Base-by-base conservation (phyloP, 2,888 invertebrate species). In the Corythucha ciliata region DNA sequence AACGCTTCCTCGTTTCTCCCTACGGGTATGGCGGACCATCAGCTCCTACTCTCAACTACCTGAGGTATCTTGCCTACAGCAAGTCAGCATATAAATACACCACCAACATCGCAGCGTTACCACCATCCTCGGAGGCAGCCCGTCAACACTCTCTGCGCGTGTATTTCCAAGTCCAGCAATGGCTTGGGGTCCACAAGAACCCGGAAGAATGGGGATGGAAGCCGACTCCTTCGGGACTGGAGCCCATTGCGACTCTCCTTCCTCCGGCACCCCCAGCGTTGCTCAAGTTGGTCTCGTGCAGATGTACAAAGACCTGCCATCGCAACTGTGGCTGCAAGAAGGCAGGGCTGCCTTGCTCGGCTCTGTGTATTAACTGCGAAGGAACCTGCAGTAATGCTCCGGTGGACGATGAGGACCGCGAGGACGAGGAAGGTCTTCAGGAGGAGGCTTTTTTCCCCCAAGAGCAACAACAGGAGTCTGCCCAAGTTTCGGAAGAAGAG, bases 241-340 rank as follows among this genome's bases (percentile, higher is more conserved):
- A 27, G 18, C 40, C 48, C 4, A 40, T 40, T 18, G 16, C 24
- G 21, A 48, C 42, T 12, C 14, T 27, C 10, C 44, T 20, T 22
- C 32, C 33, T 16, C 44, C 44, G 33, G 44, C 45, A 21, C 44
- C 50, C 32, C 14, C 27, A n/a, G 22, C 29, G 10, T n/a, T 50
- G 7, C 41, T 50, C 22, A 27, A 44, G 20, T 21, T 40, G 14
- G 22, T 50, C 33, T 20, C 50, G 12, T 50, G 50, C 44, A 44
- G 21, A 44, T 50, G 50, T 26, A 40, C 21, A 24, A 21, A 49
- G 37, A 25, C 20, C 42, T 49, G 26, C 33, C 18, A 24, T 21
- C 27, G 26, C 20, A 49, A 49, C 25, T 49, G 49, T 22, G 44
- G 42, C 12, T 49, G 49, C 49, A n/a, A 27, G 21, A 41, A 29